A percentile compares a stretch with the other conserved stretches of the same genome.
phyloP scores from a whole-genome alignment of 2,113 vertebrate genomes.

The Rhinichthys klamathensis region DNA sequence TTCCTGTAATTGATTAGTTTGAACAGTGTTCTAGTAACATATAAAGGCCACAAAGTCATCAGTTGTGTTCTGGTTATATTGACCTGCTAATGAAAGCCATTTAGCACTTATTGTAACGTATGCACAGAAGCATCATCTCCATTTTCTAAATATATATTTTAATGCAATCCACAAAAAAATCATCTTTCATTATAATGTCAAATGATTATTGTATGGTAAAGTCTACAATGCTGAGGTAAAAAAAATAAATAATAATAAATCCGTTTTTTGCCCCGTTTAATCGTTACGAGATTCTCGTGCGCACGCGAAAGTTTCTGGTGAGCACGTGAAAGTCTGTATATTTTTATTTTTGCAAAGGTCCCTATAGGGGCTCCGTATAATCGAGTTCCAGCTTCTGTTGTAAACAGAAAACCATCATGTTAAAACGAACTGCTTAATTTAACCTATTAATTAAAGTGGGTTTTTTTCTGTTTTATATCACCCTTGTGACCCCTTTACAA shows the following conservation, averaged over 20 bases:
- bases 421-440: background rate
- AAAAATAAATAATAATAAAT: too few species aligned
- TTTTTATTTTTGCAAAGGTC: too few species aligned
- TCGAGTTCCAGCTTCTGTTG: background rate
- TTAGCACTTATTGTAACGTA: background rate
- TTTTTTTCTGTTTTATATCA: background rate
- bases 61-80: background rate
- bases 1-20: slow-evolving; percentile 28
- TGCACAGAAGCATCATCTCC: background rate
- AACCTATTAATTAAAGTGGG: background rate
- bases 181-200: background rate
- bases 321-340: too few species aligned
- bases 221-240: background rate
- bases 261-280: background rate
- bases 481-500: background rate
- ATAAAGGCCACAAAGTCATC: background rate
- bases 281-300: too few species aligned
- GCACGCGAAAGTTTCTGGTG: too few species aligned
- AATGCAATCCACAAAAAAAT: background rate
- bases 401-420: background rate
- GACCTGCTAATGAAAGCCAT: slow-evolving; percentile 25
- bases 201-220: background rate
- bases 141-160: background rate
- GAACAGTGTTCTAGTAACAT: slow-evolving; percentile 19
- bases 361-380: background rate